Percentiles rank a stretch among this genome's conserved stretches.
Evolutionary conservation across 64 coral and sea anemone species (phyloP).

Genomic region (Anthopleura sola): DNA sequence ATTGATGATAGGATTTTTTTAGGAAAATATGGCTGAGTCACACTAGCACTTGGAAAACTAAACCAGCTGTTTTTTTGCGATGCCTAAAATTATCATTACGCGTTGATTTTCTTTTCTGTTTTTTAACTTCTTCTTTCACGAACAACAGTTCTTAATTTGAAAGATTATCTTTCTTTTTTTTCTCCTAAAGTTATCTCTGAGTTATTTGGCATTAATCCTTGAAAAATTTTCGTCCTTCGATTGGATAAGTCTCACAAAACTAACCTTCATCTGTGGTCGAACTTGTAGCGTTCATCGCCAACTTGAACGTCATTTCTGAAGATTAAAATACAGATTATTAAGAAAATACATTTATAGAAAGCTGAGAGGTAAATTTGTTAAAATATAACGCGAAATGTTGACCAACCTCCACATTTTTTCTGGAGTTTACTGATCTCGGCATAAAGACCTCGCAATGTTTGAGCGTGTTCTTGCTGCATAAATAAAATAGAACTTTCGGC

Average conservation of each 20-base stretch:
- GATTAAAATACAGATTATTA: slow-evolving; percentile 28
- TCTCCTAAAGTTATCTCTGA: not conserved
- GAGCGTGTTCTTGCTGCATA: slow-evolving; percentile 98
- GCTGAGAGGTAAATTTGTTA: not conserved
- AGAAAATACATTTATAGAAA: not conserved
- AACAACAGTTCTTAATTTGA: not conserved
- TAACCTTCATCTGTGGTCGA: slow-evolving; percentile 68
- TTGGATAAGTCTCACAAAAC: not conserved
- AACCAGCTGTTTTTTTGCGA: not conserved
- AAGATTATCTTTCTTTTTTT: not conserved
- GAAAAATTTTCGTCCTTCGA: not conserved
- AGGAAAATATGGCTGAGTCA: not conserved
- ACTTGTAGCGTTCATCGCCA: slow-evolving; percentile 88
- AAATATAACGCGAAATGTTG: not conserved
- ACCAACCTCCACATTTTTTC: slow-evolving; percentile 98
- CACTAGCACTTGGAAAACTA: not conserved
- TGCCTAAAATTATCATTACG: no score
- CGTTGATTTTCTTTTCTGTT: not conserved
- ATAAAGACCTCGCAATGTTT: slow-evolving; percentile 92
- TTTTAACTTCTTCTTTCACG: not conserved
- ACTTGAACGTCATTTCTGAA: slow-evolving; percentile 89
- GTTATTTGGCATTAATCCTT: not conserved
- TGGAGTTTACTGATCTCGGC: slow-evolving; percentile 96
- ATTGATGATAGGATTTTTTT: no score
- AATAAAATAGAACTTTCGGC: slow-evolving; percentile 97